These are phyloP conservation scores for Phalacrocorax pelagicus DNA, from an alignment of 2,113 vertebrate species.

Conservation along the genomic window DNA sequence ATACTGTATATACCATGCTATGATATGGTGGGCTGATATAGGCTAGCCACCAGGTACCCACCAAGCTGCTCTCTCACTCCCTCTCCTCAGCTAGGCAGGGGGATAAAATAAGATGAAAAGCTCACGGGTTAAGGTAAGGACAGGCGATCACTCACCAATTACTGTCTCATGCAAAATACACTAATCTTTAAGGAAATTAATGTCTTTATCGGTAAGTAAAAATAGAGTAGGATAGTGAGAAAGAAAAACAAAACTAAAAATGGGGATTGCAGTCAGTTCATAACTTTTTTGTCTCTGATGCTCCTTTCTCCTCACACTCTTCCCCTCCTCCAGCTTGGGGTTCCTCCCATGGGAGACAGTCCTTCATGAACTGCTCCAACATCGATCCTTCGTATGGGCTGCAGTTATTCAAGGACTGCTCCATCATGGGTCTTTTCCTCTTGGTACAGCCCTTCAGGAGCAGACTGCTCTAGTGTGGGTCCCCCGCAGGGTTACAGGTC, in stretches of 20 bases:
- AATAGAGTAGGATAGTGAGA: neutral
- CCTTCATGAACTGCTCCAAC: neutral
- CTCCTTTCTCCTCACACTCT: neutral
- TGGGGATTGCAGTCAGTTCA: neutral
- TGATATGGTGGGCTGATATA: neutral
- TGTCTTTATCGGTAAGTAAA: neutral
- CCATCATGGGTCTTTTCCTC: neutral
- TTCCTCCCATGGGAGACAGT: neutral
- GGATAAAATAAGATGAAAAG: neutral
- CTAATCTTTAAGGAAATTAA: neutral
- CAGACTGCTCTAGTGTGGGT: neutral
- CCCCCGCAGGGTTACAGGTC: neutral
- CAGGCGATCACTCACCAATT: neutral
- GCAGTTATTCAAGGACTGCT: neutral
- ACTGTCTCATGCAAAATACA: fast-evolving
- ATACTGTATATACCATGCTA: neutral
- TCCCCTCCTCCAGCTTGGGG: neutral
- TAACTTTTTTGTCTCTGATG: neutral
- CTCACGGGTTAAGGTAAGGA: neutral
- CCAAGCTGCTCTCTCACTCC: fast-evolving
- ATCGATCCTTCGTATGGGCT: neutral
- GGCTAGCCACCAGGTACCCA: neutral
- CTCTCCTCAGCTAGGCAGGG: neutral
- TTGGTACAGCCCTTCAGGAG: neutral
- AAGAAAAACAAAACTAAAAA: neutral